phyloP scores from a whole-genome alignment of 2,888 invertebrate genomes.

The Brachylomia viminalis region DNA sequence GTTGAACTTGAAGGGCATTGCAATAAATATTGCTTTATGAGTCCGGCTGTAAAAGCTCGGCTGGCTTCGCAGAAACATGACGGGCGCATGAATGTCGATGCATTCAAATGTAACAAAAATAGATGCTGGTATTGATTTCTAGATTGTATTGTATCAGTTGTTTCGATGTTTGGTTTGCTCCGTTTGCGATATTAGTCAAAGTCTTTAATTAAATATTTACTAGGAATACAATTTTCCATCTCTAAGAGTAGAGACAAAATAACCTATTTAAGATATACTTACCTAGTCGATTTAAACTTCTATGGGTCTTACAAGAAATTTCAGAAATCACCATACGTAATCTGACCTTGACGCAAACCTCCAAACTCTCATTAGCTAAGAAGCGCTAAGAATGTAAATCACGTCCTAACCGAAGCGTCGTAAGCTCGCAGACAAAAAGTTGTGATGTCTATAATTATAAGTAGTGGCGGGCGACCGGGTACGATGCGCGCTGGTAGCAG shows the following conservation, averaged over 20 bases:
- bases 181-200: neutral
- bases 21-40: slow-evolving; percentile 38
- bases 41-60: slow-evolving; percentile 24
- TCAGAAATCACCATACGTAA: slow-evolving; percentile 3
- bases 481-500: slow-evolving; percentile 64
- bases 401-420: slow-evolving; percentile 31
- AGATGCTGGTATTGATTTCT: slow-evolving; percentile 40
- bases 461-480: slow-evolving; percentile 61
- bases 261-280: neutral
- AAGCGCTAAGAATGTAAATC: slow-evolving; percentile 45
- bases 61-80: slow-evolving; percentile 36
- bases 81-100: slow-evolving; percentile 20
- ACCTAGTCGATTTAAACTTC: neutral
- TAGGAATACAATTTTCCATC: neutral
- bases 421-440: slow-evolving; percentile 49
- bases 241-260: neutral
- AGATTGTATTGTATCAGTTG: slow-evolving; percentile 21
- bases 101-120: slow-evolving; percentile 48
- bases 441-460: slow-evolving; percentile 59
- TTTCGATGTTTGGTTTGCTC: slow-evolving; percentile 1
- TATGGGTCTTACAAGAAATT: neutral
- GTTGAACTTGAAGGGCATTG: slow-evolving; percentile 19
- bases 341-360: slow-evolving; percentile 2
- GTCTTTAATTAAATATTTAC: neutral
- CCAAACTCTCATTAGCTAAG: slow-evolving; percentile 41